Conservation (phyloP, 2,888 invertebrate genomes). For the Calameuta pallipes region DNA sequence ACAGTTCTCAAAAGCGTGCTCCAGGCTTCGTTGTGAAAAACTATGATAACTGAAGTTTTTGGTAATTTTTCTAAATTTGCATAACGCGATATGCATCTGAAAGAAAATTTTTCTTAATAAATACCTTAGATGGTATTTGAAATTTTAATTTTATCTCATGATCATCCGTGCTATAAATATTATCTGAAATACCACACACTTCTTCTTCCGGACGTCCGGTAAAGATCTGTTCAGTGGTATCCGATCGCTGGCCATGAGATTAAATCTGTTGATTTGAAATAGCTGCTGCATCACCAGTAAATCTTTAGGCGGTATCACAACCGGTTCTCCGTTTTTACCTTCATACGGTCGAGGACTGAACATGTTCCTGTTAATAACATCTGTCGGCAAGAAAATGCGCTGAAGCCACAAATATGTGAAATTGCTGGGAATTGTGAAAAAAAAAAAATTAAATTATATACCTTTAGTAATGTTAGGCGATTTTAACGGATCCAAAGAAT, state of each 20-base stretch:
- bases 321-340: conserved; percentile 84
- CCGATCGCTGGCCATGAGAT: conserved; percentile 87
- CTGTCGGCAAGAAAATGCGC: conserved; percentile 60
- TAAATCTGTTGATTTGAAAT: conserved; percentile 87
- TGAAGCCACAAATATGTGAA: not conserved
- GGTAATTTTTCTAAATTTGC: conserved; percentile 76
- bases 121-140: not conserved
- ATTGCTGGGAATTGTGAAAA: not conserved
- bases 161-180: not conserved
- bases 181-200: conserved; percentile 67
- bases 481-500: conserved; percentile 69
- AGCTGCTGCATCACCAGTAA: conserved; percentile 81
- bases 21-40: conserved; percentile 99
- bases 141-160: not conserved
- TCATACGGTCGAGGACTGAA: conserved; percentile 80
- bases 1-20: conserved; percentile 95
- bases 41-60: conserved; percentile 91
- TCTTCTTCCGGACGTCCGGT: conserved; percentile 85
- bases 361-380: conserved; percentile 80
- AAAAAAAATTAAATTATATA: conserved; percentile 54
- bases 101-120: conserved; percentile 33
- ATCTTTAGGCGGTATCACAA: conserved; percentile 80
- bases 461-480: conserved; percentile 81
- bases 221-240: conserved; percentile 87
- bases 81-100: conserved; percentile 75